A percentile compares a stretch with the other conserved stretches of the same genome.
phyloP scores from a whole-genome alignment of 2,113 vertebrate species.

The Ammospiza nelsoni region DNA sequence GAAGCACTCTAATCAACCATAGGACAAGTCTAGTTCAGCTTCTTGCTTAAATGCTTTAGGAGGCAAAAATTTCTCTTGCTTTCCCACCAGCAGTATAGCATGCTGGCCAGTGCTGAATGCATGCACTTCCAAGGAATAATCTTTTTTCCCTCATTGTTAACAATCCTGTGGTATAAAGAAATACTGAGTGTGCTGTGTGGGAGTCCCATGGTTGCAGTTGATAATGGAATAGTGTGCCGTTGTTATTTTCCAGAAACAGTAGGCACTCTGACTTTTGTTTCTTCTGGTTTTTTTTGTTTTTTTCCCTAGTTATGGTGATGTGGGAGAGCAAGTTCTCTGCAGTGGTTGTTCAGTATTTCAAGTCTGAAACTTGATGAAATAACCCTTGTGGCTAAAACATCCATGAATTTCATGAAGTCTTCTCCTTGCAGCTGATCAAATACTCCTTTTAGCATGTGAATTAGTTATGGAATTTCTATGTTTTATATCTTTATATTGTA shows the following conservation, averaged over 20 bases:
- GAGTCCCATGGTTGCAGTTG: not conserved
- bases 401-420: not conserved
- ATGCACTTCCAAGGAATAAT: not conserved
- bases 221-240: not conserved
- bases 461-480: not conserved
- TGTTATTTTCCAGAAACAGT: not conserved
- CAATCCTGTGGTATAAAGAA: not conserved
- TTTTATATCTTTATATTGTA: conserved; percentile 60
- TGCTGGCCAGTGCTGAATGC: not conserved
- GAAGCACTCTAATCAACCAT: not conserved
- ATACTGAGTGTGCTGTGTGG: not conserved
- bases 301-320: conserved; percentile 57
- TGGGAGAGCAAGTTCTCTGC: conserved; percentile 74
- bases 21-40: not conserved
- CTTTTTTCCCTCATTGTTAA: not conserved
- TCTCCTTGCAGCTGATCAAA: not conserved
- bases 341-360: conserved; percentile 72
- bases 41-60: not conserved
- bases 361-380: conserved; percentile 54
- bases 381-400: not conserved
- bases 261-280: not conserved
- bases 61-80: not conserved
- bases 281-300: not conserved
- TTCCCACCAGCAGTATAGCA: not conserved
- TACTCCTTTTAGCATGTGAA: not conserved